Conservation (phyloP, 2,113 vertebrate genomes). For the Apistogramma diplotaenia region DNA sequence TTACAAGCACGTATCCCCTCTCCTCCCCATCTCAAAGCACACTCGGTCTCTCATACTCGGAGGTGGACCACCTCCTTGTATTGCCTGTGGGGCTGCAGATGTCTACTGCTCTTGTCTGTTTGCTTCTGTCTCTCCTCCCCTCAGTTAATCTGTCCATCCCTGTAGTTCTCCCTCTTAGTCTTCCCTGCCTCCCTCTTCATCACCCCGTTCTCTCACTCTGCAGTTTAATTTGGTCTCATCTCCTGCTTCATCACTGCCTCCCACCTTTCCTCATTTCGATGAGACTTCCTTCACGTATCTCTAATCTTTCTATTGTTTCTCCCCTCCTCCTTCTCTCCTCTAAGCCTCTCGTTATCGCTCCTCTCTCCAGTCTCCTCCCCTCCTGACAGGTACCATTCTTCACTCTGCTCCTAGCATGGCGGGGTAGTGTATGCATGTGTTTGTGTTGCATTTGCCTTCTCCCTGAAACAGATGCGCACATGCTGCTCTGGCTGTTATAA, state of each 20-base stretch:
- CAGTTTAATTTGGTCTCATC: conserved; percentile 13
- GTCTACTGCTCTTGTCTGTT: conserved; percentile 51
- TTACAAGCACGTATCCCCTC: conserved; percentile 52
- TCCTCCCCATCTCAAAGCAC: conserved; percentile 25
- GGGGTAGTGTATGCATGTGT: conserved; percentile 1
- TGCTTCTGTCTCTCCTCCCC: conserved; percentile 25
- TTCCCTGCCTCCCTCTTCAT: conserved; percentile 22
- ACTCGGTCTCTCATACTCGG: conserved; percentile 1
- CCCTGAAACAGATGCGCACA: background rate
- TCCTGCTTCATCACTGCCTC: conserved; percentile 9
- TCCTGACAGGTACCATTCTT: conserved; percentile 69
- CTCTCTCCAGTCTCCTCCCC: conserved; percentile 47
- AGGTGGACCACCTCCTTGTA: conserved; percentile 40
- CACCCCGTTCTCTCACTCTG: background rate
- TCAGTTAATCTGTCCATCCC: conserved; percentile 32
- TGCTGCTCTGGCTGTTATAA: conserved; percentile 26
- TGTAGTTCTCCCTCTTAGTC: conserved; percentile 25
- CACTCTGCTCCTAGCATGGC: conserved; percentile 46
- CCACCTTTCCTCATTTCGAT: conserved; percentile 41
- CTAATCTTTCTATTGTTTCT: conserved; percentile 52
- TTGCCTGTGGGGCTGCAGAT: conserved; percentile 57
- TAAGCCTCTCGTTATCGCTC: conserved; percentile 47
- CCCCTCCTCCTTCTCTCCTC: conserved; percentile 14
- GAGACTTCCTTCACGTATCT: conserved; percentile 53
- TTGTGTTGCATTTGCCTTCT: background rate